phyloP scores from a whole-genome alignment of 2,797 vertebrate genomes.

The Neostethus bicornis region DNA sequence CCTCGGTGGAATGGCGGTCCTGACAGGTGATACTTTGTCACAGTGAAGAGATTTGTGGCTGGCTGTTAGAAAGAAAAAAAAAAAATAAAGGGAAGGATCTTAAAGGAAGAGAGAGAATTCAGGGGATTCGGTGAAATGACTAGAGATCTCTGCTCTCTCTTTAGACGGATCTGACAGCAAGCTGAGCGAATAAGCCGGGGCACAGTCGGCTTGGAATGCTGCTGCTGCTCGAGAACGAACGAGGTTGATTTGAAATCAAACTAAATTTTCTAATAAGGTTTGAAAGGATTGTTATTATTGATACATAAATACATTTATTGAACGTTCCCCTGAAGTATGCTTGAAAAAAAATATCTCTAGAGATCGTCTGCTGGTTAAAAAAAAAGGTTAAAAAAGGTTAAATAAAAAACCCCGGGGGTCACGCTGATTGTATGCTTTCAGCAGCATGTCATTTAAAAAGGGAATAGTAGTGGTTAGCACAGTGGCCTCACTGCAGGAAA shows the following conservation, averaged over 20 bases:
- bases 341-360: too few species aligned
- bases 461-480: too few species aligned
- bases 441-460: too few species aligned
- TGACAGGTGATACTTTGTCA: constrained; percentile 67
- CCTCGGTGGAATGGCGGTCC: constrained; percentile 71
- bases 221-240: constrained; percentile 4
- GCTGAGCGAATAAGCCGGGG: constrained; percentile 35
- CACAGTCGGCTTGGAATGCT: constrained; percentile 18
- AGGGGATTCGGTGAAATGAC: constrained; percentile 51
- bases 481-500: too few species aligned
- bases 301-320: too few species aligned
- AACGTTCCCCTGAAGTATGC: too few species aligned
- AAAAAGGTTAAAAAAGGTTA: too few species aligned
- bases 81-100: constrained; percentile 4
- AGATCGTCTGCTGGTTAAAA: too few species aligned
- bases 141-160: constrained; percentile 50
- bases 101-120: constrained; percentile 42
- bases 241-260: constrained; percentile 21
- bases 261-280: constrained; percentile 18
- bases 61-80: constrained; percentile 18
- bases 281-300: constrained; percentile 27
- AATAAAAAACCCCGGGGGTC: too few species aligned
- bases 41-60: constrained; percentile 54
- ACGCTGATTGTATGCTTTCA: too few species aligned
- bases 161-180: constrained; percentile 47